phyloP scores from a whole-genome alignment of 1,140 invertebrate species.

The Cotesia chilonis region DNA sequence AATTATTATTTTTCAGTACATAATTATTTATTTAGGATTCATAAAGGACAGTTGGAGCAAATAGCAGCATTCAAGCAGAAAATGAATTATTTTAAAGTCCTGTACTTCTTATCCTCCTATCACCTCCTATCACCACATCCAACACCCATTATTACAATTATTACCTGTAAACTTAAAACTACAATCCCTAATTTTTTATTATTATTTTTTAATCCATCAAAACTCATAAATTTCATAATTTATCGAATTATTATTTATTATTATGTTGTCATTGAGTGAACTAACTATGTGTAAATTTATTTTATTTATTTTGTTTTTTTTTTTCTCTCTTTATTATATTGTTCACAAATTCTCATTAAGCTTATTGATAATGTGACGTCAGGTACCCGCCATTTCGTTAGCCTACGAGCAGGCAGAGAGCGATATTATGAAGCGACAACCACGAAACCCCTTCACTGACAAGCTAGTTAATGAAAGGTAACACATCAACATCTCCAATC shows the following conservation, averaged over 20 bases:
- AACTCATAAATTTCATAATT: too few species aligned
- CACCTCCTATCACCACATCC: too few species aligned
- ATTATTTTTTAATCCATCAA: too few species aligned
- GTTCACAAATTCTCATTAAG: conserved; percentile 54
- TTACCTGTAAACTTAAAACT: too few species aligned
- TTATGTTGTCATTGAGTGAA: not conserved
- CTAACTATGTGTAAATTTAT: not conserved
- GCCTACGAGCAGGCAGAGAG: conserved; percentile 99
- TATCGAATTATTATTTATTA: not conserved
- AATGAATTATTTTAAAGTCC: too few species aligned
- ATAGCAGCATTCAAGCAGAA: too few species aligned
- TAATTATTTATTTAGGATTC: too few species aligned
- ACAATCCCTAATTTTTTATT: too few species aligned
- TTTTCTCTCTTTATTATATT: conserved; percentile 28
- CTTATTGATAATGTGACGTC: conserved; percentile 65
- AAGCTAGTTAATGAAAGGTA: conserved; percentile 88
- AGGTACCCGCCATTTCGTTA: conserved; percentile 99
- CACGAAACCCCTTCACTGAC: conserved; percentile 89
- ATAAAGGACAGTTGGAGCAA: too few species aligned
- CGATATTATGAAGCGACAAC: conserved; percentile 99
- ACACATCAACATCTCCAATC: conserved; percentile 58
- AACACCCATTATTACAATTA: too few species aligned
- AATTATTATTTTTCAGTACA: not conserved
- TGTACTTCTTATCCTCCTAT: too few species aligned
- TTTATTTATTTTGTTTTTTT: conserved; percentile 22